Evolutionary conservation across 2,797 vertebrate genomes (phyloP), one percentile per base, ranked within the genome.

Genomic region (Karalla daura): DNA sequence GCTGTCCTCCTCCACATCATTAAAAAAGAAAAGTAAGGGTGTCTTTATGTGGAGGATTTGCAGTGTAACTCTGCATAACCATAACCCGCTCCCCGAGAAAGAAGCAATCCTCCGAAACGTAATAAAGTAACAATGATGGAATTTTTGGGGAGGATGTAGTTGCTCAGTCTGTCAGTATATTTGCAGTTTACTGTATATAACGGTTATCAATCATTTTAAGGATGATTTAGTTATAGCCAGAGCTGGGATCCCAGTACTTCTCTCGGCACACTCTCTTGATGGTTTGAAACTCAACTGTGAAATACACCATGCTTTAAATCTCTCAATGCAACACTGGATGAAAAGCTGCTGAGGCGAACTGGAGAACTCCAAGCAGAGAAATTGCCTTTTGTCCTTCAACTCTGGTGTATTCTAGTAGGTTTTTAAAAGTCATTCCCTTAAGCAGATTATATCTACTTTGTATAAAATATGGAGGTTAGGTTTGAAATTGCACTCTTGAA

Each of bases 1-100:
- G 62, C 81, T 83, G 78, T 86, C 88, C 88, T 83, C 85, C 84
- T 85, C 83, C 70, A 76, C 84, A 85, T 87, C 81, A 82, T 89
- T 86, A 86, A 86, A 82, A 66, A 44, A 41, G 74, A 86, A 71
- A 60, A 64, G 67, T 60, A 50, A 65, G 75, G 62, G 35, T 78
- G 65, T 59, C 46, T 74, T 71, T 58, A 59, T 80, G 60, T 74
- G 64, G 39, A 54, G 67, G 73, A 77, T 73, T 55, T 65, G 64
- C 53, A 45, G 65, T 66, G 67, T 63, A 80, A 62, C 58, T 55
- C 76, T 32, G 50, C 56, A 54, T 55, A 65, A 56, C 52, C 51
- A 36, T 23, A 70, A 61, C 50, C 47, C 3, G 14, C 50, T 74
- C 39, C 39, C 28, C 43, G 41, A 65, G 45, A 73, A 37, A 56